Conservation (phyloP, 2,888 invertebrate genomes). For the Platynereis dumerilii region DNA sequence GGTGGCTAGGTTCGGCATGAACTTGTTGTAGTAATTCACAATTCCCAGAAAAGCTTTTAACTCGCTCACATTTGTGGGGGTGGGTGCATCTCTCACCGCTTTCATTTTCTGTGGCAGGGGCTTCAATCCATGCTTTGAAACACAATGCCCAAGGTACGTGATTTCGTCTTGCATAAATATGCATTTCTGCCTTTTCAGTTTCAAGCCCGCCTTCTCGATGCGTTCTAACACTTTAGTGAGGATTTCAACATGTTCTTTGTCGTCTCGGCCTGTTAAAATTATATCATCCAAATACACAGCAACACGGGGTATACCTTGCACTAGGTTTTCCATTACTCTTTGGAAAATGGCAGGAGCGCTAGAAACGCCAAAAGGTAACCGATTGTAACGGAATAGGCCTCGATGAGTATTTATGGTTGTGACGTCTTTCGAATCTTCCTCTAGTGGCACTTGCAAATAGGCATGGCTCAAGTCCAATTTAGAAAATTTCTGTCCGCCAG, state of each 20-base stretch:
- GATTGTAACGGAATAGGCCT: slow-evolving; percentile 10
- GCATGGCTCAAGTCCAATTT: slow-evolving; percentile 15
- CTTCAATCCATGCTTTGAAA: background rate
- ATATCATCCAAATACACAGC: slow-evolving; percentile 3
- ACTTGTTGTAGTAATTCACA: slow-evolving; percentile 9
- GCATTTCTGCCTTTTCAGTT: background rate
- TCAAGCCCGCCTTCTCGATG: background rate
- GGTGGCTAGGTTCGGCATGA: background rate
- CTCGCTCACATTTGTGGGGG: background rate
- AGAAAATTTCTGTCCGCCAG: slow-evolving; percentile 4
- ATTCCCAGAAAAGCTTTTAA: slow-evolving; percentile 8
- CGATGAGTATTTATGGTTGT: background rate
- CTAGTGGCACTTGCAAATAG: slow-evolving; percentile 8
- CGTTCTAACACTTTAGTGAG: background rate
- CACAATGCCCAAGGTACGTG: background rate
- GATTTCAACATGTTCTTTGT: background rate
- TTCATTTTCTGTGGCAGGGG: background rate
- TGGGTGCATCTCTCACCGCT: background rate
- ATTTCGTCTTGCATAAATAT: background rate
- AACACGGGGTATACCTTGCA: slow-evolving; percentile 6
- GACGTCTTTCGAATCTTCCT: slow-evolving; percentile 1
- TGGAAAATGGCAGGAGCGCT: slow-evolving; percentile 15
- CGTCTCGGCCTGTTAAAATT: background rate
- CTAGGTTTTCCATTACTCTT: background rate
- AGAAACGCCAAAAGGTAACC: slow-evolving; percentile 8